Base-by-base conservation (phyloP, 2,888 invertebrate species). In the Metallyticus violacea region DNA sequence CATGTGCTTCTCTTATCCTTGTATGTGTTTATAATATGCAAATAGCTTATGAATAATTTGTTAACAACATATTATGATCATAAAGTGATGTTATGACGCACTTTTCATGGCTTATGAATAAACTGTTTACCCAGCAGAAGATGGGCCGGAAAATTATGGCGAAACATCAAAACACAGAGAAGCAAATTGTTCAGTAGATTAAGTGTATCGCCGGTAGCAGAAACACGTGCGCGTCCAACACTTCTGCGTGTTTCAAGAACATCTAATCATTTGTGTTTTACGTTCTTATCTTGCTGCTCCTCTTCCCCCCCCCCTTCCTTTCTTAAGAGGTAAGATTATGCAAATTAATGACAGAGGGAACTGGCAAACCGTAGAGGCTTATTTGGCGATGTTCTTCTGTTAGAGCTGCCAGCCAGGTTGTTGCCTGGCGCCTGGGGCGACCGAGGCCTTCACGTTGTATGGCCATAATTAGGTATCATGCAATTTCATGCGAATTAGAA, bases 401-500 rank as follows among this genome's bases (percentile, higher is more conserved):
- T 83, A 7, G 25, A 7, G 28, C 29, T 83, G 26, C 62, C 62
- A 62, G 26, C 62, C 26, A 83, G 9, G 22, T 77, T 77, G n/a
- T 77, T 83, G 40, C 40, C 40, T 62, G 9, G 40, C 15, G 40
- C 29, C 83, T 77, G 27, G 7, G 83, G 83, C 83, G 9, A 83
- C 28, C 6, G 28, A 28, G 29, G 83, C 29, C 77, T 29, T 83
- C 76, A 76, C 26, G 82, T 82, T 82, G 82, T 82, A 28, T 29
- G 9, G 77, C 77, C 83, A 15, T 76, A 82, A 76, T 82, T 82
- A 82, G 26, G 82, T 62, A 27, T 77, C 83, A 83, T 83, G 83
- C 83, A 83, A 83, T 83, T 83, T 83, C 77, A 28, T 77, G 77
- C 26, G 77, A 83, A 77, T 76, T 76, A 82, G 82, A 82, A 26